Evolutionary conservation across 2,113 vertebrate genomes (phyloP).

Genomic region (Coracopsis vasa): DNA sequence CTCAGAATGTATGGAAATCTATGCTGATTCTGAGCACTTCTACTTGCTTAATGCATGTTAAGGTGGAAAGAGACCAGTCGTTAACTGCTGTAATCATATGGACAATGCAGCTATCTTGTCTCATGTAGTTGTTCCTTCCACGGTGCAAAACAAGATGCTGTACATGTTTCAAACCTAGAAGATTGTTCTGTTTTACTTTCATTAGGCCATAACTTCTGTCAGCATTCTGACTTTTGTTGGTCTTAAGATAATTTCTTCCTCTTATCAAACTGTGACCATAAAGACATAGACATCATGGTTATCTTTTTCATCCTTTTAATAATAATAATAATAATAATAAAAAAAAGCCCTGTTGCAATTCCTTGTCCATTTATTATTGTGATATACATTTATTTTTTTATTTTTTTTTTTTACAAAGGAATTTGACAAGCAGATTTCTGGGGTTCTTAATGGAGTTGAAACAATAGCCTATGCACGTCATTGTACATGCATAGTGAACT

Average conservation of each 20-base stretch:
- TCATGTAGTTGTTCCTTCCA: not conserved
- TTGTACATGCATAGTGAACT: not conserved
- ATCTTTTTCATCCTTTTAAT: slow-evolving; percentile 44
- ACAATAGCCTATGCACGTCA: not conserved
- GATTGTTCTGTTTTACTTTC: not conserved
- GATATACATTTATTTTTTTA: not conserved
- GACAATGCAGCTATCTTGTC: not conserved
- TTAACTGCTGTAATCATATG: not conserved
- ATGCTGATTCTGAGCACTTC: not conserved
- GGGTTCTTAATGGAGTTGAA: not conserved
- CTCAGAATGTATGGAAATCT: not conserved
- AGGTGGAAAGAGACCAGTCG: not conserved
- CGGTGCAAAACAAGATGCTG: not conserved
- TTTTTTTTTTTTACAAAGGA: slow-evolving; percentile 26
- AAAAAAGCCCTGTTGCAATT: not conserved
- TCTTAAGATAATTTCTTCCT: not conserved
- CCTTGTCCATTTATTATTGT: slow-evolving; percentile 16
- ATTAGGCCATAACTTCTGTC: not conserved
- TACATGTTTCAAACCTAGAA: not conserved
- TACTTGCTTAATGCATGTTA: not conserved
- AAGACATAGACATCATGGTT: not conserved
- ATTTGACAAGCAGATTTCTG: not conserved
- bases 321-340: not conserved
- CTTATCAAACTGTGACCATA: not conserved
- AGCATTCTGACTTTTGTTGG: not conserved